Evolutionary conservation across 2,888 invertebrate genomes (phyloP).

Genomic region (Iphiclides podalirius): DNA sequence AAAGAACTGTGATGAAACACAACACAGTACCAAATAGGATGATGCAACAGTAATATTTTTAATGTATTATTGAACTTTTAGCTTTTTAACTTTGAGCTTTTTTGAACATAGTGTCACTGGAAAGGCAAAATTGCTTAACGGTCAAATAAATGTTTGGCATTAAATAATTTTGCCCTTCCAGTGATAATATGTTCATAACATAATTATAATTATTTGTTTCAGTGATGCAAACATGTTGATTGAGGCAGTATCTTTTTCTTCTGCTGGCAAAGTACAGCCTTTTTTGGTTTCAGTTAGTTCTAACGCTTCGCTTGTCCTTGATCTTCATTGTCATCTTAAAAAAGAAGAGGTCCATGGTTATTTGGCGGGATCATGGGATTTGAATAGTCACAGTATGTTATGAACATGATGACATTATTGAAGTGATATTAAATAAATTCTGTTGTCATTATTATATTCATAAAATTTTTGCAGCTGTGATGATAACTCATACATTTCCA

Average conservation of each 20-base stretch:
- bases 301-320: conserved; percentile 92
- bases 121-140: too few relatives aligned
- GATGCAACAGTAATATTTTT: conserved; percentile 83
- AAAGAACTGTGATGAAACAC: conserved; percentile 86
- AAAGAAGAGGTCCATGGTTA: conserved; percentile 97
- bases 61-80: too few relatives aligned
- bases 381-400: conserved; percentile 94
- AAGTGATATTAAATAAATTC: background rate
- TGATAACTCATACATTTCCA: conserved; percentile 93
- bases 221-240: conserved; percentile 95
- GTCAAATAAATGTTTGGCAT: too few relatives aligned
- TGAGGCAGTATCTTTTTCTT: conserved; percentile 92
- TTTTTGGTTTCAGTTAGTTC: conserved; percentile 93
- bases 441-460: too few relatives aligned
- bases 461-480: conserved; percentile 83
- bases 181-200: too few relatives aligned
- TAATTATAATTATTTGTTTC: conserved; percentile 37
- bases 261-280: conserved; percentile 94
- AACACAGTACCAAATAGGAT: conserved; percentile 87
- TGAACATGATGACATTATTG: too few relatives aligned
- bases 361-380: conserved; percentile 96
- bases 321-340: conserved; percentile 96
- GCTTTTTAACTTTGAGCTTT: too few relatives aligned
- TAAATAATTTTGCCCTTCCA: too few relatives aligned
- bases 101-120: background rate